These are phyloP conservation scores for Leptoteleia sp. DNA, from an alignment of 1,140 invertebrate genomes.

Conservation along the genomic window DNA sequence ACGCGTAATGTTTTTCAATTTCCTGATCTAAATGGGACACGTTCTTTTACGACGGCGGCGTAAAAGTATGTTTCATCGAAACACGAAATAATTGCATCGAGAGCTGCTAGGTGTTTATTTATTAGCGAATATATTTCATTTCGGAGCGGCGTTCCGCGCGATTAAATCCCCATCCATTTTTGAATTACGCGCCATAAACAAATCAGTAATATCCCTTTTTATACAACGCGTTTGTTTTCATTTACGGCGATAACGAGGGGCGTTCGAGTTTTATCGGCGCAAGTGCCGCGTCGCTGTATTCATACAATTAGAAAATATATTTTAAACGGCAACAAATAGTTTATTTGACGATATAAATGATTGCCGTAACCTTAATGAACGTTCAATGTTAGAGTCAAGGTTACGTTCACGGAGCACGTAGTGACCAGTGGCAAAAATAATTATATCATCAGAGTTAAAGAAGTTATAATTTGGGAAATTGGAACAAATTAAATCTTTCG, in stretches of 20 bases:
- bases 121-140: slow-evolving; percentile 24
- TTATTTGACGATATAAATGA: too few relatives aligned
- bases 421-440: too few relatives aligned
- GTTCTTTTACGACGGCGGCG: slow-evolving; percentile 16
- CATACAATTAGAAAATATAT: too few relatives aligned
- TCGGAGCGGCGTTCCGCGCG: background rate
- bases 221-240: background rate
- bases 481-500: too few relatives aligned
- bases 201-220: slow-evolving; percentile 12
- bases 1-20: slow-evolving; percentile 31
- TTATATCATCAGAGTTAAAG: too few relatives aligned
- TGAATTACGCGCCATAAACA: slow-evolving; percentile 13
- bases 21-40: slow-evolving; percentile 2
- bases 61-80: slow-evolving; percentile 25
- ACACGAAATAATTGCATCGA: slow-evolving; percentile 25
- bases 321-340: too few relatives aligned
- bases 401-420: too few relatives aligned
- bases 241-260: slow-evolving; percentile 9
- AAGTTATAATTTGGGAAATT: too few relatives aligned
- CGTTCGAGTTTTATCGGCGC: slow-evolving; percentile 1
- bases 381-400: too few relatives aligned
- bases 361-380: too few relatives aligned
- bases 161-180: slow-evolving; percentile 20
- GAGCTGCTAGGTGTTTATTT: slow-evolving; percentile 17
- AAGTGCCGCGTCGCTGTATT: too few relatives aligned